Conservation (phyloP, 2,797 vertebrate species). For the Salarias fasciatus region DNA sequence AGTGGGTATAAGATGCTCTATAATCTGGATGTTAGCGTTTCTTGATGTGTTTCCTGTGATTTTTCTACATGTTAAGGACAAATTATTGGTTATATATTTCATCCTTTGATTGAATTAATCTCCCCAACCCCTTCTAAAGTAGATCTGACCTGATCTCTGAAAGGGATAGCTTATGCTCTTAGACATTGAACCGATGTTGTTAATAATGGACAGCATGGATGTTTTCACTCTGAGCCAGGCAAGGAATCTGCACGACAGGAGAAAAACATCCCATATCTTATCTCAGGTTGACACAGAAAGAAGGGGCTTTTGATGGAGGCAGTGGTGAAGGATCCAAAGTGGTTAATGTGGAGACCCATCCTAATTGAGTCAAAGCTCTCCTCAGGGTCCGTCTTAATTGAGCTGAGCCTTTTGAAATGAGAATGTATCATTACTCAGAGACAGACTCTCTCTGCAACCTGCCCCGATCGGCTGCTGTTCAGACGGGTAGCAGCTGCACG, state of each 20-base stretch:
- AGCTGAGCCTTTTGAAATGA: slow-evolving; percentile 70
- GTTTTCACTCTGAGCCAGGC: not conserved
- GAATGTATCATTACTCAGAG: slow-evolving; percentile 71
- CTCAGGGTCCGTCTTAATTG: slow-evolving; percentile 74
- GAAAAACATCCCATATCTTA: not conserved
- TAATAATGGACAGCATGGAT: not conserved
- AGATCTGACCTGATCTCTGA: too few relatives aligned
- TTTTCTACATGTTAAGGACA: too few relatives aligned
- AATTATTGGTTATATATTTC: too few relatives aligned
- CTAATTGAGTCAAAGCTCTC: slow-evolving; percentile 76
- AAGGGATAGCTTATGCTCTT: too few relatives aligned
- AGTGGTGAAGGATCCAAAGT: slow-evolving; percentile 55
- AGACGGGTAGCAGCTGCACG: slow-evolving; percentile 32
- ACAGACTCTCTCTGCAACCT: slow-evolving; percentile 57
- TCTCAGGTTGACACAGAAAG: slow-evolving; percentile 5
- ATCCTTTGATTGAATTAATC: too few relatives aligned
- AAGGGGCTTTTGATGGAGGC: slow-evolving; percentile 14
- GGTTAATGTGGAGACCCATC: slow-evolving; percentile 71
- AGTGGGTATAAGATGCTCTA: too few relatives aligned
- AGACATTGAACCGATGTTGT: too few relatives aligned
- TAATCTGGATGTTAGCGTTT: too few relatives aligned
- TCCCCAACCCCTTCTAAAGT: too few relatives aligned
- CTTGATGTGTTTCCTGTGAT: too few relatives aligned
- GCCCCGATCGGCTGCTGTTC: slow-evolving; percentile 40
- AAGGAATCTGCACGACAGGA: not conserved